Base-by-base conservation (phyloP, 2,888 invertebrate genomes). In the Thecocarcelia acutangulata region DNA sequence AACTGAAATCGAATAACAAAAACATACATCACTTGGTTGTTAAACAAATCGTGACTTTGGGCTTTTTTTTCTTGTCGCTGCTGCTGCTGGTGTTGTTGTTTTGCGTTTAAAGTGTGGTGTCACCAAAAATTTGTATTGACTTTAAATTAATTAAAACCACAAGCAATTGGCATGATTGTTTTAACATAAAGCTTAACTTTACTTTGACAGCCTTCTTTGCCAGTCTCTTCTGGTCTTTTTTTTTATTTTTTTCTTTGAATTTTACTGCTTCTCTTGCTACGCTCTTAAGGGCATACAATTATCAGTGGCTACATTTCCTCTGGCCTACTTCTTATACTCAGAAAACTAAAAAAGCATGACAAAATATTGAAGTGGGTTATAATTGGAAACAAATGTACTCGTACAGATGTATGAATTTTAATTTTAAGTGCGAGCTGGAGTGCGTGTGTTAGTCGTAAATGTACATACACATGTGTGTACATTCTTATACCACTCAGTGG, bases 61-160 rank as follows among this genome's bases (percentile, higher is more conserved):
- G 77, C 69, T 82, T 77, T 78, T 81, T 69, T 13, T n/a, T 56
- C 58, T 17, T 52, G 42, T 5, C 46, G n/a, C 8, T 56, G n/a
- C 19, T 52, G 15, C 37, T 61, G 46, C 5, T 74, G 54, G 2
- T 63, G 52, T 9, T 48, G 48, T 63, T 70, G 28, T 77, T 78
- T 28, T 58, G 24, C 48, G 42, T 21, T 61, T 69, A 69, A 72
- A 50, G 64, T 72, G 50, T 72, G 58, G 69, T 78, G 81, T 82
- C 81, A 82, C 77, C 81, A 70, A 82, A 82, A 82, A 82, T 82
- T 82, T 82, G 81, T 82, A 82, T 82, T 82, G 81, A 82, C 77
- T 82, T 82, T 78, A 78, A 82, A 82, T 82, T 82, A 82, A 82
- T 82, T 82, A 82, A 82, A 82, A 82, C 81, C 81, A 78, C 74